Base-by-base conservation (phyloP, 2,113 vertebrate species). In the Nannobrachium achirus region DNA sequence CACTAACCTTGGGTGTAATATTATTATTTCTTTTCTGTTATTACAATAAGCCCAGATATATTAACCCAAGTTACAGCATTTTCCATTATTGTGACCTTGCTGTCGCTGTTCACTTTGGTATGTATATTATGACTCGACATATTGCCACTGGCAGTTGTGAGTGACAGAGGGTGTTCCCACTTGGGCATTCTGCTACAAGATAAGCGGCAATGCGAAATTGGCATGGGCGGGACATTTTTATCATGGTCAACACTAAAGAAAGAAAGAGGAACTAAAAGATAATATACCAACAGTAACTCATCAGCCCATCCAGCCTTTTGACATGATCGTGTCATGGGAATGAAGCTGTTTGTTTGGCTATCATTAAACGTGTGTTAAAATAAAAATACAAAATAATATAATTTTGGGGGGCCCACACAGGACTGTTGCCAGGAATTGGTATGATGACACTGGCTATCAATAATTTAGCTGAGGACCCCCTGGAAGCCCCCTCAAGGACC, bases 161-260 rank as follows among this genome's bases (percentile, higher is more conserved):
- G 80, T 78, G 77, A 77, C 83, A 62, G 57, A 20, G 89, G 86
- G 89, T 87, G 91, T 91, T 83, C 44, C 79, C 83, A 72, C 51
- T 63, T 40, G 63, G 40, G 50, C 57, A 48, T 69, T 77, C 39
- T 41, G 60, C 18, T 55, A 19, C 46, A 41, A 89, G 91, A 92
- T 92, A 92, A 91, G 89, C 41, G 16, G 39, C 56, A 40, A 56
- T 74, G 3, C 1, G 4, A 82, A 38, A 65, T 46, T 61, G 61
- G 42, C 70, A 65, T 61, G 88, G 88, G 86, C 62, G 87, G 75
- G 79, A 75, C 76, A 62, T 68, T 53, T 69, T 89, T 89, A 89
- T 90, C 88, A 61, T 59, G 7, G 8, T 55, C 52, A 66, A 33
- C 75, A 75, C 67, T 73, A 84, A 33, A 85, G 78, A 18, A 79